Evolutionary conservation across 2,888 invertebrate species (phyloP), one percentile per base, ranked within the genome.

Genomic region (Ischnura elegans): DNA sequence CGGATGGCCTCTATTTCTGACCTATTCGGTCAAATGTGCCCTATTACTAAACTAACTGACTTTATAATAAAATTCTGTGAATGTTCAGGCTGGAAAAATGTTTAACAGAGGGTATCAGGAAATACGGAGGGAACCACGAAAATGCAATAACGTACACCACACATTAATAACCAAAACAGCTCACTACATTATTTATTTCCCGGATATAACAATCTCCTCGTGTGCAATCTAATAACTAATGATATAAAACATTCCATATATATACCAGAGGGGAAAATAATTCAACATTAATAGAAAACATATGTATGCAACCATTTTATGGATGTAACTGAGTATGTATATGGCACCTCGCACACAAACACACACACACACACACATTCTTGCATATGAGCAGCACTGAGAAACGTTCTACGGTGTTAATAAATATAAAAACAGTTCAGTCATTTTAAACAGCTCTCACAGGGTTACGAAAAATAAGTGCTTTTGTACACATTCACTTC

Each of bases 321-420:
- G 29, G n/a, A 76, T 76, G 36, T 66, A 90, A 55, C 55, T 55
- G 43, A 19, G 43, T 90, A 61, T 29, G 43, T 90, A 61, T 47
- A 55, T 55, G 90, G 90, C 90, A 90, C 90, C 90, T 90, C 61
- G 61, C 43, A 43, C 55, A 36, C 55, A 25, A 42, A 21, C 87
- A 43, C 55, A 36, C 55, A 25, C 55, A 21, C 87, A 51, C 87
- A 87, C 87, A 55, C 90, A 29, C 87, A 87, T 43, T 43, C 61
- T 55, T 90, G 61, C 55, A 61, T 43, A 43, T 90, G 43, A 66
- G 61, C 47, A 66, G 61, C 47, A 87, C 51, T 55, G 61, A 61
- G 43, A 90, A 90, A 42, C 61, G 43, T 76, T 76, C 76, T 76
- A 76, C 36, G 10, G 29, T 36, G 42, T 66, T n/a, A 21, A 66